A percentile compares a stretch with the other conserved stretches of the same genome.
These are phyloP conservation scores for Sisyra terminalis DNA, from an alignment of 2,888 invertebrate genomes.

Conservation along the genomic window DNA sequence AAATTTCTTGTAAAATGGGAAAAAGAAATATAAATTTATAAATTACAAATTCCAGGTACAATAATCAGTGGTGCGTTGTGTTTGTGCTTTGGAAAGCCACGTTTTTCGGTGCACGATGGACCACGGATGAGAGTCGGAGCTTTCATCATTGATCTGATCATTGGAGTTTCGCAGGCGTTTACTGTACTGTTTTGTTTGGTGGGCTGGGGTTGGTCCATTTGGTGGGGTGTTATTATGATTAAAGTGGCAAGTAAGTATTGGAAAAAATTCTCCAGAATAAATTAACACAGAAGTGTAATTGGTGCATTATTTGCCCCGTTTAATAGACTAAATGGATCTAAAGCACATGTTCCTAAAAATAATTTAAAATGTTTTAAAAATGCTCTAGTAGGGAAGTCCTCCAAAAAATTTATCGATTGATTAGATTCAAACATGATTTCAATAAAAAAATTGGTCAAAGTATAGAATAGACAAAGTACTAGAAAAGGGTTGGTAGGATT, in stretches of 20 bases:
- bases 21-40: conserved; percentile 5
- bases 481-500: too few relatives aligned
- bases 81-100: conserved; percentile 73
- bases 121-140: conserved; percentile 61
- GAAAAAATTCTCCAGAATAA: too few relatives aligned
- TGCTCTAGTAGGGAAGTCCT: neutral
- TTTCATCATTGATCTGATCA: conserved; percentile 68
- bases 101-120: conserved; percentile 69
- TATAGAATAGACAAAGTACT: too few relatives aligned
- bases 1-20: conserved; percentile 18
- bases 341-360: too few relatives aligned
- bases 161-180: conserved; percentile 79
- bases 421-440: too few relatives aligned
- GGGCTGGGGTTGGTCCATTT: conserved; percentile 97
- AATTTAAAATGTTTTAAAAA: too few relatives aligned
- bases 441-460: too few relatives aligned
- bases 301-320: too few relatives aligned
- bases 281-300: too few relatives aligned
- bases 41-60: conserved; percentile 70
- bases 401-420: too few relatives aligned
- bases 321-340: too few relatives aligned
- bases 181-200: conserved; percentile 88
- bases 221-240: conserved; percentile 93
- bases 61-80: conserved; percentile 78
- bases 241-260: conserved; percentile 66